Conservation (phyloP, 2,797 vertebrate species). For the Cottoperca gobio region DNA sequence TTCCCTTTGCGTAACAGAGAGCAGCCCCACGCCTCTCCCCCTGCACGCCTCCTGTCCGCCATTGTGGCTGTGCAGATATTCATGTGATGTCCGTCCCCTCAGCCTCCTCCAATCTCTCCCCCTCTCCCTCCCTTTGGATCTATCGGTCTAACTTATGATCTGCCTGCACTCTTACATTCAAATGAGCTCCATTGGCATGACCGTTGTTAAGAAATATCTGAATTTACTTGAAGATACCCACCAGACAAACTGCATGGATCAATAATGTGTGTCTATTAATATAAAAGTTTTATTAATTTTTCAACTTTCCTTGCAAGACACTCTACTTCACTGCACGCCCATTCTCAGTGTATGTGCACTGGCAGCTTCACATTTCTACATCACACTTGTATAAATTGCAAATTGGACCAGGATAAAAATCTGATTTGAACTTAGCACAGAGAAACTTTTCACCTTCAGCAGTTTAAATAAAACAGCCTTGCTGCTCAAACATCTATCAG, state of each 20-base stretch:
- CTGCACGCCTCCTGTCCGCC: conserved; percentile 40
- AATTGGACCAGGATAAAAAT: too few relatives aligned
- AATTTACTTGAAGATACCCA: too few relatives aligned
- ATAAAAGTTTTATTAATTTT: not conserved
- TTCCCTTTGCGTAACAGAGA: conserved; percentile 43
- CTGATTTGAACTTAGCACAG: too few relatives aligned
- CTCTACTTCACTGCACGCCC: too few relatives aligned
- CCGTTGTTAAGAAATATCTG: too few relatives aligned
- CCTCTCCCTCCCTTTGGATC: not conserved
- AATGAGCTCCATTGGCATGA: not conserved
- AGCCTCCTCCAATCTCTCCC: conserved; percentile 2
- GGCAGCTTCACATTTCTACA: too few relatives aligned
- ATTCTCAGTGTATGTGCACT: too few relatives aligned
- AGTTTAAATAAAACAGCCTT: too few relatives aligned
- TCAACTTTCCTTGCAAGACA: not conserved
- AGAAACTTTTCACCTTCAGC: too few relatives aligned
- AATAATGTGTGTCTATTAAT: not conserved
- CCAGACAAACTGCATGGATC: not conserved
- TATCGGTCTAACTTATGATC: not conserved
- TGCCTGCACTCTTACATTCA: not conserved
- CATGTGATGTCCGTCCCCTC: conserved; percentile 34
- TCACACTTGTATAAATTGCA: too few relatives aligned
- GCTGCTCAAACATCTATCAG: too few relatives aligned
- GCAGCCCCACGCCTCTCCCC: conserved; percentile 61
- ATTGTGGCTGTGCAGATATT: conserved; percentile 49